Evolutionary conservation across 2,113 vertebrate species (phyloP).

Genomic region (Hylia prasina): DNA sequence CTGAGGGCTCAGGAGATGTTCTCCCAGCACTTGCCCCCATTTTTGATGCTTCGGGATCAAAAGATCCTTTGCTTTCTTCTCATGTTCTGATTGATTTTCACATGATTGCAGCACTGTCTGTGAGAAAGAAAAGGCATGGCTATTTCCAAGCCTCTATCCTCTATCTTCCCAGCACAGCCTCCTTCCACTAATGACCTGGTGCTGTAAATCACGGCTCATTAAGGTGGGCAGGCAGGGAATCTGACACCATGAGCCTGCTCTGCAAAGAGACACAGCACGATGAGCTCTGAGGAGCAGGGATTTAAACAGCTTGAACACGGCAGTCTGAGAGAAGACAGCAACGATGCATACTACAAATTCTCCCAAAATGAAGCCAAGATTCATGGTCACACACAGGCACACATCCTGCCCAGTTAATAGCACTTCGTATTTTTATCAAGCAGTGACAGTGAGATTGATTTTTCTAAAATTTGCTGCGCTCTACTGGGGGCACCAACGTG

Average conservation of each 20-base stretch:
- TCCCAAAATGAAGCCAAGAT: not conserved
- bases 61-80: not conserved
- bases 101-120: not conserved
- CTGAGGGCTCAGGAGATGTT: not conserved
- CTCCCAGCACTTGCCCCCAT: not conserved
- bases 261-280: not conserved
- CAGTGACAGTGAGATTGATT: not conserved
- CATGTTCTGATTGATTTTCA: not conserved
- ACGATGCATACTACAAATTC: not conserved
- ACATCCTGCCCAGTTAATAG: not conserved
- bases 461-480: not conserved
- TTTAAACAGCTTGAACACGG: not conserved
- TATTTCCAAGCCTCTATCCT: not conserved
- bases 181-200: not conserved
- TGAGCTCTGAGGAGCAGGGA: not conserved
- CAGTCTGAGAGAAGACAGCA: not conserved
- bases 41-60: not conserved
- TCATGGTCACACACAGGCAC: accelerated
- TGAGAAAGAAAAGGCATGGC: not conserved
- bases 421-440: not conserved
- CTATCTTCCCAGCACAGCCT: not conserved
- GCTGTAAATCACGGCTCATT: not conserved
- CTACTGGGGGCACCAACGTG: accelerated
- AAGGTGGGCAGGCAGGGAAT: not conserved
- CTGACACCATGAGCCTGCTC: not conserved